Percentiles rank a stretch among this genome's conserved stretches.
Evolutionary conservation across 2,113 vertebrate genomes (phyloP).

Genomic region (Microcebus tavaratra): DNA sequence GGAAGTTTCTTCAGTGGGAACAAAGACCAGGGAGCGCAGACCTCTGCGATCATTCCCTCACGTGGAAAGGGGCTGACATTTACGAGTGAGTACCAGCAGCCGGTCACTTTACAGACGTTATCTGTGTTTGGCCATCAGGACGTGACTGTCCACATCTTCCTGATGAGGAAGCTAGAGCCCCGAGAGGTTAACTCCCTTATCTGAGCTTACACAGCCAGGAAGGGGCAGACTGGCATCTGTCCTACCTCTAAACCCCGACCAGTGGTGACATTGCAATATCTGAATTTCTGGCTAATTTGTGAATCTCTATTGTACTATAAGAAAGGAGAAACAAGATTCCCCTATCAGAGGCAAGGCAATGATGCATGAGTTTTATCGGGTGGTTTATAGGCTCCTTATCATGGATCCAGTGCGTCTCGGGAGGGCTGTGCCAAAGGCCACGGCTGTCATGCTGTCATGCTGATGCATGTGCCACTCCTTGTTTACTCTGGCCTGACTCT

Average conservation of each 20-base stretch:
- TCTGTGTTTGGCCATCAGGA: not conserved
- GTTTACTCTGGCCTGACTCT: not conserved
- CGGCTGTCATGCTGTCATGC: not conserved
- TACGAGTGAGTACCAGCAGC: not conserved
- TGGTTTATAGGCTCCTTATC: not conserved
- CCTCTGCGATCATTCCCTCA: not conserved
- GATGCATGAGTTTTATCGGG: not conserved
- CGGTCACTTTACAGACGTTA: not conserved
- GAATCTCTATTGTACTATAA: not conserved
- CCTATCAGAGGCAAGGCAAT: not conserved
- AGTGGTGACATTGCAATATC: not conserved
- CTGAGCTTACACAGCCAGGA: not conserved
- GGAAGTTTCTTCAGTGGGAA: not conserved
- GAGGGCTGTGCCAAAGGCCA: not conserved
- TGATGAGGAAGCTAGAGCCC: not conserved
- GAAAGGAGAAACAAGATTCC: not conserved
- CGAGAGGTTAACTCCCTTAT: not conserved
- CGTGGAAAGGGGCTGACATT: not conserved
- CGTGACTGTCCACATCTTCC: not conserved
- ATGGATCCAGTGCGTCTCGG: not conserved
- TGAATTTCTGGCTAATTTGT: not conserved
- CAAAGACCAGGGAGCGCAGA: not conserved
- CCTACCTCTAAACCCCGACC: not conserved
- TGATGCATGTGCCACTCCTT: not conserved
- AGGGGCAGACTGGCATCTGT: not conserved